Evolutionary conservation across 2,888 invertebrate genomes (phyloP), one percentile per base, ranked within the genome.

Genomic region (Mystacides longicornis): DNA sequence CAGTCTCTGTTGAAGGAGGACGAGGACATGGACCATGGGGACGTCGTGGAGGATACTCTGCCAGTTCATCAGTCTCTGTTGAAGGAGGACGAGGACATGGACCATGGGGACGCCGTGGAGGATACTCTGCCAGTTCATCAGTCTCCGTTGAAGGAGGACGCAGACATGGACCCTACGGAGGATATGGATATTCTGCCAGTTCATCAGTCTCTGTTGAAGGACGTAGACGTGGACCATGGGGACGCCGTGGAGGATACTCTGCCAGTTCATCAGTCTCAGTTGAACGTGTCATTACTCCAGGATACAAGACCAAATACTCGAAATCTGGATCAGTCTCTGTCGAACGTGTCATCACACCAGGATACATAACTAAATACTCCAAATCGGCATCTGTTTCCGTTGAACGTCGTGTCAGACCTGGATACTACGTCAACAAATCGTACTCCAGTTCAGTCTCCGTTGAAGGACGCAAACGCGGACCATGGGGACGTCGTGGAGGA

Each of bases 31-130:
- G 46, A 31, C 52, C 52, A 47, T 52, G 47, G 52, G 52, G 52
- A 33, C 23, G 31, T 27, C 52, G 37, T 45, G 23, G 52, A 47
- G 47, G 47, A 46, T 22, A 22, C 18, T 21, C 16, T 3, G 9
- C 43, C 3, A 43, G 16, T 14, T 7, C 9, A 18, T 46, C 47
- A 7, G 14, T 42, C 14, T 52, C 52, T 20, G 31, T 20, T 27
- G 47, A 52, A 47, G 43, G 23, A 7, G 14, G 45, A 45, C 7
- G 2, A 4, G 27, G 54, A 54, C 23, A 14, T 23, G 52, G 46
- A 46, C 47, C 52, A 54, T 19, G 45, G 19, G 48, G 55, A 22
- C 22, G 27, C n/a, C 23, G 55, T 27, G 46, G 49, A 23, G 52
- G 52, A 23, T 45, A 52, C 11, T 22, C 19, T 20, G 45, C 23